Percentiles rank a stretch among this genome's conserved stretches.
Evolutionary conservation across 2,888 invertebrate genomes (phyloP).

Genomic region (Tiliacea aurago): DNA sequence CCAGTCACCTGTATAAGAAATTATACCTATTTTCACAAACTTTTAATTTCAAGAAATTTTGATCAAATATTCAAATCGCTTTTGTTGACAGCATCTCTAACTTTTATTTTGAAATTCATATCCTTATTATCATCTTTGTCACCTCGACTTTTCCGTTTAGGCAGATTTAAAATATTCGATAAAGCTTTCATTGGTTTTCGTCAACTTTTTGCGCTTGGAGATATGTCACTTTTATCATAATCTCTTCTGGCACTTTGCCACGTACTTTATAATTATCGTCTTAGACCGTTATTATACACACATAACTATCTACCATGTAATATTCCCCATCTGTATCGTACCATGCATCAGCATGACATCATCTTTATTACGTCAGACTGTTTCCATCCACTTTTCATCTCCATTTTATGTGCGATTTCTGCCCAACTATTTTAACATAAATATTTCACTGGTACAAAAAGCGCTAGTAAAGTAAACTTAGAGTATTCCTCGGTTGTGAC

Average conservation of each 20-base stretch:
- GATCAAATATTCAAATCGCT: slow-evolving; percentile 32
- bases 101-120: slow-evolving; percentile 44
- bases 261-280: slow-evolving; percentile 22
- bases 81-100: slow-evolving; percentile 22
- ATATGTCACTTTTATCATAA: slow-evolving; percentile 22
- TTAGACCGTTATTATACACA: not conserved
- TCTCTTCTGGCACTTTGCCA: slow-evolving; percentile 12
- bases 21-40: slow-evolving; percentile 8
- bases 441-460: slow-evolving; percentile 59
- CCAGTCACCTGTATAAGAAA: slow-evolving; percentile 13
- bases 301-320: slow-evolving; percentile 1
- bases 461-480: slow-evolving; percentile 71
- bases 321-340: slow-evolving; percentile 1
- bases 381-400: slow-evolving; percentile 45
- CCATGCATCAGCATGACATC: slow-evolving; percentile 34
- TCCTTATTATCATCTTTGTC: slow-evolving; percentile 18
- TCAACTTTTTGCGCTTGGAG: not conserved
- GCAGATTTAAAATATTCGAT: slow-evolving; percentile 26
- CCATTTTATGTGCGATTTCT: slow-evolving; percentile 47
- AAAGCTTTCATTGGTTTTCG: slow-evolving; percentile 27
- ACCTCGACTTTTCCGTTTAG: slow-evolving; percentile 26
- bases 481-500: slow-evolving; percentile 69
- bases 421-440: slow-evolving; percentile 50
- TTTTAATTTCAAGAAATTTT: slow-evolving; percentile 1
- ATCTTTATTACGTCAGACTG: slow-evolving; percentile 34